Conservation (phyloP, 2,888 invertebrate genomes). For the Criorhina ranunculi region DNA sequence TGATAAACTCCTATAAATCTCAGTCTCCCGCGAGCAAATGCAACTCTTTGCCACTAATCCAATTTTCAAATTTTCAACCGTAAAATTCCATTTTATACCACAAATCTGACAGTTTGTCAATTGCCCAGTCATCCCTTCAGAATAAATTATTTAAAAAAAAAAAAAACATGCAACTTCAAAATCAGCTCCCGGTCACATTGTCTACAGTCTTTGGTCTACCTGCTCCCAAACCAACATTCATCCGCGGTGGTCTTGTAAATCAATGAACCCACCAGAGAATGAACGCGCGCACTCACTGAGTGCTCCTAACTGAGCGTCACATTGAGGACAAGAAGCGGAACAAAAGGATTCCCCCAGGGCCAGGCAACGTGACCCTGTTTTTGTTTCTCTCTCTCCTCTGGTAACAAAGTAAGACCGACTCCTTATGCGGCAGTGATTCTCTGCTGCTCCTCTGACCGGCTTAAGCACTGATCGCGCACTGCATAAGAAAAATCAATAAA, state of each 20-base stretch:
- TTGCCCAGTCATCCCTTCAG: slow-evolving; percentile 58
- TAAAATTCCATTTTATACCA: slow-evolving; percentile 61
- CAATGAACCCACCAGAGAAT: slow-evolving; percentile 57
- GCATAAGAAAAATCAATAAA: slow-evolving; percentile 61
- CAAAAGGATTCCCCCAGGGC: slow-evolving; percentile 73
- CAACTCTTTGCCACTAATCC: slow-evolving; percentile 49
- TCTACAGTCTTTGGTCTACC: slow-evolving; percentile 47
- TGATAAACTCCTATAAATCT: slow-evolving; percentile 55
- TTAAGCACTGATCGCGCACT: slow-evolving; percentile 35
- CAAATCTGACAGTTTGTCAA: slow-evolving; percentile 60
- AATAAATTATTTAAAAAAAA: slow-evolving; percentile 60
- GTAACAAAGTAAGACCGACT: slow-evolving; percentile 66
- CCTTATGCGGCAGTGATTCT: slow-evolving; percentile 50
- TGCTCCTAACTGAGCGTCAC: slow-evolving; percentile 49
- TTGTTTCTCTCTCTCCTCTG: slow-evolving; percentile 41
- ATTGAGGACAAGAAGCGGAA: slow-evolving; percentile 65
- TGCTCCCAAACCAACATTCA: slow-evolving; percentile 55
- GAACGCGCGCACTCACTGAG: slow-evolving; percentile 38
- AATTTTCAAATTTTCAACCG: slow-evolving; percentile 62
- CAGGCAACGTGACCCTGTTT: slow-evolving; percentile 43
- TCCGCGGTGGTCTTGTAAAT: slow-evolving; percentile 74
- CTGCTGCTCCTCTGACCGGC: slow-evolving; percentile 1
- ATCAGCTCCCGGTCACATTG: slow-evolving; percentile 69
- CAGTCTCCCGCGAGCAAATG: slow-evolving; percentile 5
- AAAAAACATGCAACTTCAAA: slow-evolving; percentile 35